phyloP scores from a whole-genome alignment of 2,888 invertebrate genomes.

The Napeogenes inachia region DNA sequence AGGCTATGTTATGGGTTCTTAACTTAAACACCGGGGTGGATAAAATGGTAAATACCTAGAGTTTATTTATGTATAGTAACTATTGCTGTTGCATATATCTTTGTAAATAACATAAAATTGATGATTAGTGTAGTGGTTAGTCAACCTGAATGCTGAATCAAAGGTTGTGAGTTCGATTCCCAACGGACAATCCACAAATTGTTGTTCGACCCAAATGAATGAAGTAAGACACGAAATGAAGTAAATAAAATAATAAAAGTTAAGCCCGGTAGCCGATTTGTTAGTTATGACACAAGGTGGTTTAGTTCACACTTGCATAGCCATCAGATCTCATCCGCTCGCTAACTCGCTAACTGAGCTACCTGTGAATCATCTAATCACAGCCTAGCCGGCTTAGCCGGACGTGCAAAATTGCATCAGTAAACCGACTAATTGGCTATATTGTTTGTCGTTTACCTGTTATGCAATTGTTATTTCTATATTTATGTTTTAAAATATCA shows the following conservation, averaged over 20 bases:
- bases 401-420: background rate
- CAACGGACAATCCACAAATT: too few species aligned
- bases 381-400: slow-evolving; percentile 13
- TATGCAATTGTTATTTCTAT: background rate
- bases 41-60: too few species aligned
- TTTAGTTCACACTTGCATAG: slow-evolving; percentile 12
- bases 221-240: too few species aligned
- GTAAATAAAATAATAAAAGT: too few species aligned
- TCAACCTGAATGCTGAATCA: too few species aligned
- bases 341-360: slow-evolving; percentile 16
- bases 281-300: background rate
- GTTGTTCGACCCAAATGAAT: too few species aligned
- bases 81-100: too few species aligned
- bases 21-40: background rate
- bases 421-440: background rate
- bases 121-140: too few species aligned
- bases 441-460: background rate
- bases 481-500: background rate
- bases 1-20: background rate
- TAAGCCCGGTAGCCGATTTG: background rate
- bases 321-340: slow-evolving; percentile 18
- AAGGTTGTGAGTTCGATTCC: too few species aligned
- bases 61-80: too few species aligned
- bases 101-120: too few species aligned
- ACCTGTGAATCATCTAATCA: slow-evolving; percentile 18